These are phyloP conservation scores for Piaya cayana DNA, from an alignment of 2,113 vertebrate genomes.

Conservation along the genomic window DNA sequence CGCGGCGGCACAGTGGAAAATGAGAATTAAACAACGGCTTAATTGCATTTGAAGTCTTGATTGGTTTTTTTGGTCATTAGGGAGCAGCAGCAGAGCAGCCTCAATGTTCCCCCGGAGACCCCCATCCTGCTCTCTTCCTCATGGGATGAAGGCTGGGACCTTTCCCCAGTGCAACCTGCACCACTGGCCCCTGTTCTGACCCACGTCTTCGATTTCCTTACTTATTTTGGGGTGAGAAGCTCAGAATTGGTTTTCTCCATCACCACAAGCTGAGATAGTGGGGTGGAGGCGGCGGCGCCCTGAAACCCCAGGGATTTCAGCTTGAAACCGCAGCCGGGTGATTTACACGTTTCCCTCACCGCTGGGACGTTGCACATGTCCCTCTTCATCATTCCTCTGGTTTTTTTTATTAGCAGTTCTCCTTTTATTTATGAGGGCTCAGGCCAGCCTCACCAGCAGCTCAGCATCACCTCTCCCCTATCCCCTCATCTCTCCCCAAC, in stretches of 20 bases:
- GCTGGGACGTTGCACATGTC: rapidly evolving
- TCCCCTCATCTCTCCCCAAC: background rate
- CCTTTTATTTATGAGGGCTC: rapidly evolving
- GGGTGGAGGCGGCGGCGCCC: rapidly evolving
- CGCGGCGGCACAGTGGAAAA: rapidly evolving
- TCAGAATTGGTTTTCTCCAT: background rate
- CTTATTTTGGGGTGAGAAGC: background rate
- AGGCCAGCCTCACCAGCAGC: background rate
- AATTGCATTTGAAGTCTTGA: background rate
- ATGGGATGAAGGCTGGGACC: background rate
- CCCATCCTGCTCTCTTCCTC: background rate
- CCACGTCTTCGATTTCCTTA: rapidly evolving
- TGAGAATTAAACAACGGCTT: background rate
- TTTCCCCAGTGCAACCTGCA: rapidly evolving
- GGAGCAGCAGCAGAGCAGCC: rapidly evolving
- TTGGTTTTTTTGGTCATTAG: background rate
- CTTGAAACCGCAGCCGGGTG: background rate
- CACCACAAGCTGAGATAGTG: rapidly evolving
- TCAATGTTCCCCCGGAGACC: rapidly evolving
- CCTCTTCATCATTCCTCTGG: background rate
- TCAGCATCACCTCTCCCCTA: background rate
- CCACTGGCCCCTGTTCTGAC: rapidly evolving
- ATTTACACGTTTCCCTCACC: rapidly evolving
- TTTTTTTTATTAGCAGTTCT: background rate
- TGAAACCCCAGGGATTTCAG: background rate